These are phyloP conservation scores for Chrysomallon squamiferum DNA, from an alignment of 1,140 invertebrate genomes.

Conservation along the genomic window DNA sequence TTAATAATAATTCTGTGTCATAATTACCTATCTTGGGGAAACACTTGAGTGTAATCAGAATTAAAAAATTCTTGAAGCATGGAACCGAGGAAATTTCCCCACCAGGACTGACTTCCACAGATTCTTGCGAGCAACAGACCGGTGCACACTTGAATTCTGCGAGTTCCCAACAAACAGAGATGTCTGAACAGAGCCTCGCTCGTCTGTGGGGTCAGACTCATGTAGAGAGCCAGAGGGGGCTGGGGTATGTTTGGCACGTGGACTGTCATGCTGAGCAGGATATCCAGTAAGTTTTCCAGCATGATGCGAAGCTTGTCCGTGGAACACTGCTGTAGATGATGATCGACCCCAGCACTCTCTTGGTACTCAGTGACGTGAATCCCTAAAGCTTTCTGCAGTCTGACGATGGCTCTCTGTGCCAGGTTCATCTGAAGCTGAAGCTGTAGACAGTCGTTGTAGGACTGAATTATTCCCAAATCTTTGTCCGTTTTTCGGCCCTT, in stretches of 20 bases:
- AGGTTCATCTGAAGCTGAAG: conserved; percentile 83
- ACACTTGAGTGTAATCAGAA: conserved; percentile 77
- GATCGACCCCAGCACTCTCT: conserved; percentile 10
- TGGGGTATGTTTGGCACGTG: conserved; percentile 66
- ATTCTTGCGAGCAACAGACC: conserved; percentile 81
- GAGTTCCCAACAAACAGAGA: conserved; percentile 71
- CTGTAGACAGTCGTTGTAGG: conserved; percentile 83
- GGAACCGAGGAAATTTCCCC: conserved; percentile 86
- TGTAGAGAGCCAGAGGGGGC: conserved; percentile 47
- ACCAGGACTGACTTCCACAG: conserved; percentile 82
- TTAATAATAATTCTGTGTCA: too few relatives aligned
- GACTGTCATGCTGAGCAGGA: conserved; percentile 69
- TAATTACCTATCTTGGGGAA: conserved; percentile 82
- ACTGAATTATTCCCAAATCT: conserved; percentile 66
- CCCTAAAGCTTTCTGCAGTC: conserved; percentile 70
- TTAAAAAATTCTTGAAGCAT: conserved; percentile 81
- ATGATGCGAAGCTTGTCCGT: conserved; percentile 67
- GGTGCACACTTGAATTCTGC: conserved; percentile 73
- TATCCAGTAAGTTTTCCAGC: conserved; percentile 80
- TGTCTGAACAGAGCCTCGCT: conserved; percentile 76
- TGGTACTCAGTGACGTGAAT: conserved; percentile 20
- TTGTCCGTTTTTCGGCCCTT: conserved; percentile 51
- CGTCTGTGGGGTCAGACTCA: conserved; percentile 67
- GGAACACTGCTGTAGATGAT: conserved; percentile 27
- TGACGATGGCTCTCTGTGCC: conserved; percentile 74